These are phyloP conservation scores for Eumerus sabulonum DNA, from an alignment of 2,888 invertebrate species.

Conservation along the genomic window DNA sequence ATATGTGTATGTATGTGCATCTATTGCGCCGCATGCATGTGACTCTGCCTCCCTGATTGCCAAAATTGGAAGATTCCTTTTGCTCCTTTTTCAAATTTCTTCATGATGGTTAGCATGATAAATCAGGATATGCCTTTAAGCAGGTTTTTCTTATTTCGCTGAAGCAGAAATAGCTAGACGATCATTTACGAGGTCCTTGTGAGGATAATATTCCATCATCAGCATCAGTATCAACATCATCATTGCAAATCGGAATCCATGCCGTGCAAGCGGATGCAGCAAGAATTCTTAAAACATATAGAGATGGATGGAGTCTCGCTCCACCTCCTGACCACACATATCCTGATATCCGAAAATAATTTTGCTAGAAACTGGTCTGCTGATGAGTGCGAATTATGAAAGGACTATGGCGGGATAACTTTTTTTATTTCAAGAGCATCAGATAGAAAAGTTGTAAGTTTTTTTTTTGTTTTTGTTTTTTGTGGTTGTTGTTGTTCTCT, in stretches of 20 bases:
- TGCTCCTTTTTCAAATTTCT: constrained; percentile 15
- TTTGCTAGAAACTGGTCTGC: constrained; percentile 39
- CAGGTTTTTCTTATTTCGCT: constrained; percentile 65
- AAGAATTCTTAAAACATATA: constrained; percentile 28
- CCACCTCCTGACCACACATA: neutral
- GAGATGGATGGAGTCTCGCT: too few species aligned
- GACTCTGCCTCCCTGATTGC: constrained; percentile 54
- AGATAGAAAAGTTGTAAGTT: constrained; percentile 66
- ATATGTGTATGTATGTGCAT: constrained; percentile 45
- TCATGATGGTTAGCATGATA: constrained; percentile 39
- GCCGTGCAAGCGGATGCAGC: constrained; percentile 52
- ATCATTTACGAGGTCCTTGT: constrained; percentile 66
- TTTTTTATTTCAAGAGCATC: constrained; percentile 48
- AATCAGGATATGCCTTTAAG: constrained; percentile 67
- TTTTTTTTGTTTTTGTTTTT: constrained; percentile 11
- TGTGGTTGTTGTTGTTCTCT: too few species aligned
- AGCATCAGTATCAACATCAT: neutral
- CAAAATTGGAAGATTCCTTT: constrained; percentile 61
- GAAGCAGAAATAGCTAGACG: constrained; percentile 43
- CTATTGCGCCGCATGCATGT: too few species aligned
- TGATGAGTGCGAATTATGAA: constrained; percentile 55
- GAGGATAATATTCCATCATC: constrained; percentile 68
- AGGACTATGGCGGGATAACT: constrained; percentile 17
- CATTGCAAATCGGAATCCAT: constrained; percentile 26
- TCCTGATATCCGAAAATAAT: constrained; percentile 44